Evolutionary conservation across 2,113 vertebrate genomes (phyloP).

Genomic region (Channa argus): DNA sequence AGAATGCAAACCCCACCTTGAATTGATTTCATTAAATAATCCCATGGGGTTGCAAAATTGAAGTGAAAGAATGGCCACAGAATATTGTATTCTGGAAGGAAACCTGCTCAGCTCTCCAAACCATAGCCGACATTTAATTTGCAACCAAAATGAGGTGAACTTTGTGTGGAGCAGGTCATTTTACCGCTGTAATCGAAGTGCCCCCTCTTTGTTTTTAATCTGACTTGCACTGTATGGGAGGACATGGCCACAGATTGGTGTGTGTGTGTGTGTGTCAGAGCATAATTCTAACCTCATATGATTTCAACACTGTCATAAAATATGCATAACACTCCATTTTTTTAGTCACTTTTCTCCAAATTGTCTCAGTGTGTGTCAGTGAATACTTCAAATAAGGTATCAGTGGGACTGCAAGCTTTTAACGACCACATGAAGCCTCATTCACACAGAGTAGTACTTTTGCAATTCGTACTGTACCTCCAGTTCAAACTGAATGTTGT

Average conservation of each 20-base stretch:
- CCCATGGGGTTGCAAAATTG: conserved; percentile 2
- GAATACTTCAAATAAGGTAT: conserved; percentile 47
- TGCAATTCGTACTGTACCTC: not conserved
- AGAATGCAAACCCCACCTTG: too few species aligned
- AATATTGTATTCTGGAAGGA: conserved; percentile 60
- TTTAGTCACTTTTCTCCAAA: conserved; percentile 29
- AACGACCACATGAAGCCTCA: conserved; percentile 33
- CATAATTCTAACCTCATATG: conserved; percentile 4
- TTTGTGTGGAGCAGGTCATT: conserved; percentile 71
- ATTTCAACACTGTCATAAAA: conserved; percentile 39
- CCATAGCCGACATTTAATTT: conserved; percentile 78
- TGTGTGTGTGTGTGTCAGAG: not conserved
- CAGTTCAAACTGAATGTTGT: conserved; percentile 44
- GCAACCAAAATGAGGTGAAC: conserved; percentile 77
- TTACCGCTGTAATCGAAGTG: conserved; percentile 64
- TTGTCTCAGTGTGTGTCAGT: conserved; percentile 19
- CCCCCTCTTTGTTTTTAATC: conserved; percentile 51
- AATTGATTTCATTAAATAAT: conserved; percentile 25
- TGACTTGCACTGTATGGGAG: conserved; percentile 43
- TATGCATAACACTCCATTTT: conserved; percentile 18
- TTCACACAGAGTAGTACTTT: conserved; percentile 19
- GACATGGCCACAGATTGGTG: not conserved
- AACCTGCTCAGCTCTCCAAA: conserved; percentile 55
- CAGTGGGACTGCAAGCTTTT: conserved; percentile 28
- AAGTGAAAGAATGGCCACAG: conserved; percentile 12